phyloP scores from a whole-genome alignment of 2,888 invertebrate species.

The Chydorus sphaericus region DNA sequence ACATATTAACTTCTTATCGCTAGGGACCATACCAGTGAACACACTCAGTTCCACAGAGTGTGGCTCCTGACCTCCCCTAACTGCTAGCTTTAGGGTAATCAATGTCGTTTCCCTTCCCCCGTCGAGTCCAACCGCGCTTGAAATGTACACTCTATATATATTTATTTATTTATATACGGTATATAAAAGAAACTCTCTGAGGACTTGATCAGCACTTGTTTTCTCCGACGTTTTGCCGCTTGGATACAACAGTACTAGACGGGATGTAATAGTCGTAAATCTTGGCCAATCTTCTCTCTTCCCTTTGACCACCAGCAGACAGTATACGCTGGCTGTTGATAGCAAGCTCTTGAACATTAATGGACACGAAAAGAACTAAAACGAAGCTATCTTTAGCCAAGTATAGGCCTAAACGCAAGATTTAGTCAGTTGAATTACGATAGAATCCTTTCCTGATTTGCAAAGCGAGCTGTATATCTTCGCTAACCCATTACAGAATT shows the following conservation, averaged over 20 bases:
- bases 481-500: too few species aligned
- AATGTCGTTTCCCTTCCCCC: too few species aligned
- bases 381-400: too few species aligned
- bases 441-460: too few species aligned
- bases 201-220: constrained; percentile 6
- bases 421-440: too few species aligned
- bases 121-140: too few species aligned
- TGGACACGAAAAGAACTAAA: too few species aligned
- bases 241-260: not conserved
- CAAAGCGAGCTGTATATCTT: too few species aligned
- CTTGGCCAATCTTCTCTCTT: not conserved
- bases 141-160: too few species aligned
- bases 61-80: not conserved
- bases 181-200: not conserved
- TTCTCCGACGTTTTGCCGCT: not conserved
- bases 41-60: not conserved
- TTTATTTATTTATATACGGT: not conserved
- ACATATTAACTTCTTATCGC: constrained; percentile 7
- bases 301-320: not conserved
- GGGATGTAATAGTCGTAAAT: not conserved
- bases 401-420: too few species aligned
- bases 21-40: not conserved
- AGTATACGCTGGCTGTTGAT: too few species aligned
- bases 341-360: too few species aligned
- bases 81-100: not conserved